phyloP scores from a whole-genome alignment of 2,888 invertebrate genomes.

The Eupithecia subumbrata region DNA sequence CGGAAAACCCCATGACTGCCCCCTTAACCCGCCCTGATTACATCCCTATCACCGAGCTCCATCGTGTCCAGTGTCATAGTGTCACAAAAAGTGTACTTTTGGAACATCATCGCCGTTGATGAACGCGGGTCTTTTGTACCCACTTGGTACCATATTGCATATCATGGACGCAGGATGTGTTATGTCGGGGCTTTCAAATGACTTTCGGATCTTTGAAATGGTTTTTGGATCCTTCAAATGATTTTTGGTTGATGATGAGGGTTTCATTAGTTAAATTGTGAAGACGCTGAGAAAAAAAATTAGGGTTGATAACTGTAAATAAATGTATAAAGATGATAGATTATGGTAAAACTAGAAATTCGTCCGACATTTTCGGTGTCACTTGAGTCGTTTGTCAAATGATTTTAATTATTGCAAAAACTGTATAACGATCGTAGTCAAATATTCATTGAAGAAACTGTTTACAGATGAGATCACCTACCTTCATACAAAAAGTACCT shows the following conservation, averaged over 20 bases:
- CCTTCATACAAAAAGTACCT: neutral
- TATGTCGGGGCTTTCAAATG: conserved; percentile 38
- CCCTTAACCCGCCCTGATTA: conserved; percentile 40
- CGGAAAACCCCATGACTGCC: neutral
- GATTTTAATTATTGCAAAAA: neutral
- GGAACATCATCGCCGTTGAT: conserved; percentile 61
- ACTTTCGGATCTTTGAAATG: conserved; percentile 36
- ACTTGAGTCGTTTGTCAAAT: neutral
- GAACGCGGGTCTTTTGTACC: conserved; percentile 53
- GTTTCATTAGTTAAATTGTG: conserved; percentile 26
- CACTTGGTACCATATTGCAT: conserved; percentile 45
- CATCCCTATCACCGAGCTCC: conserved; percentile 53
- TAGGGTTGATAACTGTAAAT: neutral
- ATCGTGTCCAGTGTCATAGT: conserved; percentile 55
- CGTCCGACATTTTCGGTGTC: neutral
- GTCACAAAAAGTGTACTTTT: conserved; percentile 63
- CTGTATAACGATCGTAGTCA: too few species aligned
- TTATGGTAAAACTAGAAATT: neutral
- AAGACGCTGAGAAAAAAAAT: conserved; percentile 5
- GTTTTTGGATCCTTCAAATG: conserved; percentile 15
- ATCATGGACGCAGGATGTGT: conserved; percentile 44
- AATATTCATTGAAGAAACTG: too few species aligned
- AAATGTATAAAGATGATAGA: neutral
- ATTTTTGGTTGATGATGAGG: conserved; percentile 33
- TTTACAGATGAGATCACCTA: neutral